phyloP scores from a whole-genome alignment of 2,888 invertebrate genomes.

The Clistopyga incitator region DNA sequence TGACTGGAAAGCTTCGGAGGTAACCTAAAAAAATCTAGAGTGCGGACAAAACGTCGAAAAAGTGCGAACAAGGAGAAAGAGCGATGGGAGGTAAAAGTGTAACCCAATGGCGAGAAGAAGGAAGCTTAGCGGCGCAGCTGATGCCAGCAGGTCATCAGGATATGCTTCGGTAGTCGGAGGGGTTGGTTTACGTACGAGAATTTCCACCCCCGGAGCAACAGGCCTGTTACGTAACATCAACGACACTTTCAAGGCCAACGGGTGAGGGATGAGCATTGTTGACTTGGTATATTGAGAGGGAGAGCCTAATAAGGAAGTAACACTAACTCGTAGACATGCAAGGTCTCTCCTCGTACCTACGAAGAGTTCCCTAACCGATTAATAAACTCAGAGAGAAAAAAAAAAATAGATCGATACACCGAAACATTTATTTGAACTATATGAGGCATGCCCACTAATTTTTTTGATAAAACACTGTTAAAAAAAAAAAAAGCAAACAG shows the following conservation, averaged over 20 bases:
- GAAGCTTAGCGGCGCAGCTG: background rate
- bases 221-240: conserved; percentile 23
- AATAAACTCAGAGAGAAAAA: too few relatives aligned
- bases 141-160: background rate
- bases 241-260: conserved; percentile 17
- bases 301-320: background rate
- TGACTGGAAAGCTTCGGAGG: background rate
- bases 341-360: too few relatives aligned
- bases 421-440: too few relatives aligned
- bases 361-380: too few relatives aligned
- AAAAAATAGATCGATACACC: too few relatives aligned
- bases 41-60: background rate
- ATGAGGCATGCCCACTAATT: too few relatives aligned
- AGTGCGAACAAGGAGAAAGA: background rate
- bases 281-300: conserved; percentile 1
- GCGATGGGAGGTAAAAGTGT: background rate
- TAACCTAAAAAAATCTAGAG: background rate
- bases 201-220: conserved; percentile 33
- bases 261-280: conserved; percentile 16
- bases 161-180: background rate
- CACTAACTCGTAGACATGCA: background rate
- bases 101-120: background rate
- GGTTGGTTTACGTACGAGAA: background rate
- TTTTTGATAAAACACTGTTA: too few relatives aligned
- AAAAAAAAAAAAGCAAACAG: too few relatives aligned